Evolutionary conservation across 2,113 vertebrate genomes (phyloP).

Genomic region (Gobiocypris rarus): DNA sequence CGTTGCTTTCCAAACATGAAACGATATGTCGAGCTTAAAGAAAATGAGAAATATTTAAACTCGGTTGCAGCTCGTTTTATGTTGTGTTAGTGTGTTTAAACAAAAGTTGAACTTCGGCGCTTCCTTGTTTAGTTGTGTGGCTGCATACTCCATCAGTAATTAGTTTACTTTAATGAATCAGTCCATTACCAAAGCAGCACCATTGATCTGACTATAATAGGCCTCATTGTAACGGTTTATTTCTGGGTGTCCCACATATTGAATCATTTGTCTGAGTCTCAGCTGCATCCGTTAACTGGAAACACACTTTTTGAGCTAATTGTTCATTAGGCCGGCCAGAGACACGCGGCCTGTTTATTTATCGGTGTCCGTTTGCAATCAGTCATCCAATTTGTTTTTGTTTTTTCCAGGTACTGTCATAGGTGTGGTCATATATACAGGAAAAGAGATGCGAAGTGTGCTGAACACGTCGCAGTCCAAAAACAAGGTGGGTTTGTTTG

Average conservation of each 20-base stretch:
- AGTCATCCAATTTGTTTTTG: slow-evolving; percentile 25
- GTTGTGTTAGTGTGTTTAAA: background rate
- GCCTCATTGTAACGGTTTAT: slow-evolving; percentile 60
- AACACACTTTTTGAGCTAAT: slow-evolving; percentile 32
- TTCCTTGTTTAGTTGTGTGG: slow-evolving; percentile 71
- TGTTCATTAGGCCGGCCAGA: slow-evolving; percentile 5
- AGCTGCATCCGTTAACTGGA: slow-evolving; percentile 25
- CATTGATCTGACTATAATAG: slow-evolving; percentile 74
- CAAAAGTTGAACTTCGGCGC: slow-evolving; percentile 25
- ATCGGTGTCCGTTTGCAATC: background rate
- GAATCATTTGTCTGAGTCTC: slow-evolving; percentile 56
- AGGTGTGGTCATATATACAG: slow-evolving; percentile 98
- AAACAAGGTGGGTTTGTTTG: slow-evolving; percentile 84
- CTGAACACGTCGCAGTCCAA: slow-evolving; percentile 96
- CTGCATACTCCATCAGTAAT: slow-evolving; percentile 69
- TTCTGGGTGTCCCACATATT: slow-evolving; percentile 62
- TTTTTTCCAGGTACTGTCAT: slow-evolving; percentile 90
- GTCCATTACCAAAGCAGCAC: slow-evolving; percentile 70
- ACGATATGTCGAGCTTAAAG: slow-evolving; percentile 19
- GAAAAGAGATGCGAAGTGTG: slow-evolving; percentile 96
- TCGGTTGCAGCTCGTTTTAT: background rate
- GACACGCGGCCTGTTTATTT: background rate
- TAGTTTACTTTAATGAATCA: slow-evolving; percentile 75
- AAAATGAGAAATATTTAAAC: slow-evolving; percentile 20
- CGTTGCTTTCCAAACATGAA: slow-evolving; percentile 30